phyloP scores from a whole-genome alignment of 1,140 invertebrate species.

The Wiebesia pumilae region DNA sequence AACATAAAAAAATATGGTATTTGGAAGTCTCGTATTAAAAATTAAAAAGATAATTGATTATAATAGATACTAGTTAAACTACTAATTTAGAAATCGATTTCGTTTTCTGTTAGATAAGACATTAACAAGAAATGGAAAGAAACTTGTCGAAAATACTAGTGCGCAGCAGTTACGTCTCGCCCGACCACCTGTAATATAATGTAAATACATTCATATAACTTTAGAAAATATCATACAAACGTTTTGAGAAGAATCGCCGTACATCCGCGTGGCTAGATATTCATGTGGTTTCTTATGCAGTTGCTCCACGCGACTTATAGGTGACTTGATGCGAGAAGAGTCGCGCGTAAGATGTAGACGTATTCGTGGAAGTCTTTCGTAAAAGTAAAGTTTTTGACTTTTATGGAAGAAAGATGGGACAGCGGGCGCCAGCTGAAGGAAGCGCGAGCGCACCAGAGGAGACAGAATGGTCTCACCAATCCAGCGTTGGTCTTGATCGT shows the following conservation, averaged over 20 bases:
- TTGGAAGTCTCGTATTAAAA: no score
- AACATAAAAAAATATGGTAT: no score
- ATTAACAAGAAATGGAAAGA: background rate
- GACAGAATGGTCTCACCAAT: background rate
- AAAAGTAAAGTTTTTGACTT: conserved; percentile 43
- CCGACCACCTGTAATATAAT: background rate
- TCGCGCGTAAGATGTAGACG: no score
- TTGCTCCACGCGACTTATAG: background rate
- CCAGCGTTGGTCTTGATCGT: background rate
- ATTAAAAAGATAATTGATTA: background rate
- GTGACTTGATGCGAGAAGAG: conserved; percentile 36
- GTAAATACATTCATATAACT: no score
- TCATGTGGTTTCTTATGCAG: no score
- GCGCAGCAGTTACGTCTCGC: background rate
- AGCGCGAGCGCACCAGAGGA: no score
- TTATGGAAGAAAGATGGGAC: conserved; percentile 42
- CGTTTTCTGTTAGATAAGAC: background rate
- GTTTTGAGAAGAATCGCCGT: no score
- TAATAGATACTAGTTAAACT: background rate
- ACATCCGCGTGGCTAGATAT: no score
- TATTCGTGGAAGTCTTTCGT: conserved; percentile 28
- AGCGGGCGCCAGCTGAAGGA: conserved; percentile 14
- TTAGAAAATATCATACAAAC: no score
- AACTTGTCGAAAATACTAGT: background rate
- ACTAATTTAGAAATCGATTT: background rate